Percentiles rank a stretch among this genome's conserved stretches.
Evolutionary conservation across 1,140 invertebrate genomes (phyloP).

Genomic region (Mactra quadrangularis): DNA sequence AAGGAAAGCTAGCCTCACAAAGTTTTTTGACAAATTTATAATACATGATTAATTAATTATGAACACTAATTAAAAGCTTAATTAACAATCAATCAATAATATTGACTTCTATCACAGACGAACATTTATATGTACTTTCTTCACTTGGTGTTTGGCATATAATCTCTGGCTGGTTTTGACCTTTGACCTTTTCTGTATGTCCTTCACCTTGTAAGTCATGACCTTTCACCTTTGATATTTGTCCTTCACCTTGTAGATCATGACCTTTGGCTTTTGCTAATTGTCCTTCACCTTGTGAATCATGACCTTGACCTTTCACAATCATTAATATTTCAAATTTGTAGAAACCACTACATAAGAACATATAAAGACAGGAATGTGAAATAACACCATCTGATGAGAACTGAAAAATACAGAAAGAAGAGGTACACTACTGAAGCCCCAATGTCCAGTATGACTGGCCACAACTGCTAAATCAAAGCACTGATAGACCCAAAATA

Average conservation of each 20-base stretch:
- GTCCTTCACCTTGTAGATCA: constrained; percentile 17
- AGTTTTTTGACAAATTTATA: no score
- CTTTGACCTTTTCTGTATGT: no score
- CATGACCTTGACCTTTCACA: constrained; percentile 47
- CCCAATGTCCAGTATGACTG: no score
- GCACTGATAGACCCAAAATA: no score
- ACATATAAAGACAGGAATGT: constrained; percentile 57
- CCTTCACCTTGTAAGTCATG: constrained; percentile 18
- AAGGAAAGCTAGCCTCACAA: no score
- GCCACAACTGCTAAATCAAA: no score
- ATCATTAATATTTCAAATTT: constrained; percentile 51
- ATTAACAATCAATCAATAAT: constrained; percentile 28
- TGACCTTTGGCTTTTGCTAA: constrained; percentile 32
- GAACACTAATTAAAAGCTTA: no score
- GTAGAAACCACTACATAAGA: constrained; percentile 51
- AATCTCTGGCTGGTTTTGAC: background rate
- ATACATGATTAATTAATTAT: no score
- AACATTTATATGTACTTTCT: constrained; percentile 40
- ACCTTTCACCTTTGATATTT: background rate
- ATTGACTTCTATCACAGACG: constrained; percentile 60
- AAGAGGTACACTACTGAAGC: no score
- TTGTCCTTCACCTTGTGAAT: constrained; percentile 16
- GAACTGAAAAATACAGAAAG: constrained; percentile 26
- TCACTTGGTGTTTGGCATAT: background rate
- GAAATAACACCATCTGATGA: constrained; percentile 22